Percentiles rank a stretch among this genome's conserved stretches.
Evolutionary conservation across 2,113 vertebrate species (phyloP).

Genomic region (Apeltes quadracus): DNA sequence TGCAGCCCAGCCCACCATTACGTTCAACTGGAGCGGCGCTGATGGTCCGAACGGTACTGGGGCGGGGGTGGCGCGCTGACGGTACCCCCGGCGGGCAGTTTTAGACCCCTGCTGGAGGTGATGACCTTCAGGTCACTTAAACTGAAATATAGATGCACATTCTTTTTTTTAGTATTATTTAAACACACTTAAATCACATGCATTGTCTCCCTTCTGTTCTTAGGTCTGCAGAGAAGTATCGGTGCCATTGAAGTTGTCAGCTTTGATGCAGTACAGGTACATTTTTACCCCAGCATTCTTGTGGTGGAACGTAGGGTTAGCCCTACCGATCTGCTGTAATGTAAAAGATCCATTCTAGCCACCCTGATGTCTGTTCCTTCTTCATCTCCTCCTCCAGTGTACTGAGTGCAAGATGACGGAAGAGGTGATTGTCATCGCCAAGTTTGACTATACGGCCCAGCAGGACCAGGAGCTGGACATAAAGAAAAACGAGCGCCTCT

Average conservation of each 20-base stretch:
- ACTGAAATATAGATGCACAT: neutral
- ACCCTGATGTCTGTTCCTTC: neutral
- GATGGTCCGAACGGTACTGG: no score
- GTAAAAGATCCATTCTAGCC: neutral
- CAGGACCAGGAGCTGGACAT: conserved; percentile 95
- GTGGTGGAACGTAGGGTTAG: neutral
- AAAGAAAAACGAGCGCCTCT: conserved; percentile 91
- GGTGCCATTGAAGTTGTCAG: conserved; percentile 72
- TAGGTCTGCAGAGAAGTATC: conserved; percentile 69
- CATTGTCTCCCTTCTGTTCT: conserved; percentile 41
- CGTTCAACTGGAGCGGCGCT: no score
- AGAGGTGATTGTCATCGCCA: conserved; percentile 92
- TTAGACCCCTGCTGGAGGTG: no score
- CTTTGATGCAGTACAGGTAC: conserved; percentile 86
- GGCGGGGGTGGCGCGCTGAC: no score
- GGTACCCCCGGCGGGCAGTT: no score
- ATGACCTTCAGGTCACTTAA: neutral
- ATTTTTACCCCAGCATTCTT: no score
- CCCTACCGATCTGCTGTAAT: neutral
- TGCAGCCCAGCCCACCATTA: no score
- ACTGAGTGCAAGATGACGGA: conserved; percentile 88
- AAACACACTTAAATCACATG: conserved; percentile 10
- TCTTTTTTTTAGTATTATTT: neutral
- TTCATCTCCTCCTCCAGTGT: conserved; percentile 62
- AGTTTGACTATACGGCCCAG: conserved; percentile 93